Base-by-base conservation (phyloP, 2,113 vertebrate species). In the Sebastes schlegelii region DNA sequence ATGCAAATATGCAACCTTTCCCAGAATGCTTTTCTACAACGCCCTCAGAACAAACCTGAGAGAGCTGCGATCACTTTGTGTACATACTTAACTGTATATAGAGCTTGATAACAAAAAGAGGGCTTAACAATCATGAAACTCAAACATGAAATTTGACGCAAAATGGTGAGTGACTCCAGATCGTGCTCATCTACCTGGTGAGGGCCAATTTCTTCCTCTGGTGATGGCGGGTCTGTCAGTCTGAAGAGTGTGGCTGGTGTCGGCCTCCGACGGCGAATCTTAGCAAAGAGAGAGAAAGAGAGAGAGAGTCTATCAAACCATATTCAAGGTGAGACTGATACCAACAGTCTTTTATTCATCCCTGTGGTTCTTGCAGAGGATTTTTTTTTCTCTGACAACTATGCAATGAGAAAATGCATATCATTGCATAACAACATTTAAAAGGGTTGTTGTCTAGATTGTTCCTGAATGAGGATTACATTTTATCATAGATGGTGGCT, bases 181-280 rank as follows among this genome's bases (percentile, higher is more conserved):
- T 34, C 34, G 34, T 34, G 34, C 16, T 60, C 21, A 74, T 65
- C 40, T 69, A 95, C 94, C 94, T 93, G 94, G 16, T 91, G 87
- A 66, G 79, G 70, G 43, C 80, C 54, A 11, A 52, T 49, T 19
- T 91, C 87, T 71, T 96, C 95, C 86, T 97, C 97, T 84, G 97
- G 97, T 1, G 97, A 97, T 0, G 96, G 94, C 1, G 95, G 96
- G 86, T 98, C 97, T 1, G 97, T 96, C 87, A 97, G 76, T 83
- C 96, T 95, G 95, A 98, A 98, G 55, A 98, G 94, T 17, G 97
- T 97, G 73, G 97, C 97, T 1, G 97, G 97, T 19, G 97, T 98
- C 1, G 97, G 97, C 81, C 97, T 96, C 70, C 97, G 88, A 26
- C 97, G 96, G 21, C 97, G 95, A 89, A 98, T 98, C 97, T 98